Conservation (phyloP, 37 sponge, comb jelly and placozoan genomes). For the Geodia barretti region DNA sequence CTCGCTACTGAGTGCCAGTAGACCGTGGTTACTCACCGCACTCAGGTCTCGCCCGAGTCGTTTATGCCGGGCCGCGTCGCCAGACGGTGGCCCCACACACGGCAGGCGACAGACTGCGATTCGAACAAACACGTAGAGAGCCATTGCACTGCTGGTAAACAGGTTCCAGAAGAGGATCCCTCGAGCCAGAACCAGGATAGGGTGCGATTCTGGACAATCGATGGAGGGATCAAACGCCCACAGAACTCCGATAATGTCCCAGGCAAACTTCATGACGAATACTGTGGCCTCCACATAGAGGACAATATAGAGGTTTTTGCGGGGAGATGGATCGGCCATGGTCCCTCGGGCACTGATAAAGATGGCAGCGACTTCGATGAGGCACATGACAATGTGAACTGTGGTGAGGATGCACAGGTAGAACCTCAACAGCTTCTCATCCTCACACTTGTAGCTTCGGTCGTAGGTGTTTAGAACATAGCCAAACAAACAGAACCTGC, state of each 20-base stretch:
- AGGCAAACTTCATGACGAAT: conserved; percentile 48
- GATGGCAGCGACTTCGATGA: conserved; percentile 32
- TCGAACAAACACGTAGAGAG: conserved; percentile 44
- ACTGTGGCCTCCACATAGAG: conserved; percentile 44
- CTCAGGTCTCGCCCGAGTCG: conserved; percentile 1
- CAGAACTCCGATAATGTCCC: conserved; percentile 74
- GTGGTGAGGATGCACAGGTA: conserved; percentile 53
- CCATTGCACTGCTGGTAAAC: conserved; percentile 4
- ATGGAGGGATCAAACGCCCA: conserved; percentile 70
- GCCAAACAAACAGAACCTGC: conserved; percentile 49
- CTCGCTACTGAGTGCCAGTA: conserved; percentile 38
- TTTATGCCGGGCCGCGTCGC: conserved; percentile 25
- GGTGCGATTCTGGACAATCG: conserved; percentile 44
- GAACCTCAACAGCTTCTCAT: conserved; percentile 46
- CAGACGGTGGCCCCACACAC: conserved; percentile 20
- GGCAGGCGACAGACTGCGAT: conserved; percentile 39
- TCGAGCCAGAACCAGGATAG: conserved; percentile 23
- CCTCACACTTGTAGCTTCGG: conserved; percentile 29
- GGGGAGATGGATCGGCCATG: conserved; percentile 66
- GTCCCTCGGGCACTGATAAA: conserved; percentile 64
- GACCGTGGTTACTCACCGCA: conserved; percentile 17
- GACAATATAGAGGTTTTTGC: conserved; percentile 17
- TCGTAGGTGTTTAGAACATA: conserved; percentile 28
- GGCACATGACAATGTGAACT: conserved; percentile 28
- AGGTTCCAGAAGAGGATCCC: conserved; percentile 63